Evolutionary conservation across 2,797 vertebrate species (phyloP).

Genomic region (Takifugu ocellatus): DNA sequence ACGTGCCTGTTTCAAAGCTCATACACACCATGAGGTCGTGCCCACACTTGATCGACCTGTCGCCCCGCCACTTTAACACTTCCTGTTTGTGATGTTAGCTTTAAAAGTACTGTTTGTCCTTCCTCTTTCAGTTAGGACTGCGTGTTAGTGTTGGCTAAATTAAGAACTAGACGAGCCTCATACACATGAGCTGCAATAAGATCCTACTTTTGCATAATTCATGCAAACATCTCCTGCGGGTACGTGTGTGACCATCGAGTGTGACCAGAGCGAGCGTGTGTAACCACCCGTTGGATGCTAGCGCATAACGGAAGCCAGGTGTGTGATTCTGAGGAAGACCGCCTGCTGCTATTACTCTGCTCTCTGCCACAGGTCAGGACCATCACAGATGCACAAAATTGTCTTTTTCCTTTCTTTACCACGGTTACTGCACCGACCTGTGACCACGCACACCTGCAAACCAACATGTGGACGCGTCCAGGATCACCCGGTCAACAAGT

Average conservation of each 20-base stretch:
- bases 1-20: neutral
- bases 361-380: constrained; percentile 50
- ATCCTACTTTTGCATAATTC: too few species aligned
- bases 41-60: too few species aligned
- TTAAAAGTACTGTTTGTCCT: neutral
- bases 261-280: constrained; percentile 15
- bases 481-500: constrained; percentile 4
- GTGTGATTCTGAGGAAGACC: constrained; percentile 51
- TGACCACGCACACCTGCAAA: constrained; percentile 37
- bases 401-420: constrained; percentile 56
- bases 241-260: constrained; percentile 2
- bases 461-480: neutral
- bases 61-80: constrained; percentile 10
- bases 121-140: constrained; percentile 4
- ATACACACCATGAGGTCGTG: neutral
- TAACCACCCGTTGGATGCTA: constrained; percentile 41
- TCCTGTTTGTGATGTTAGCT: neutral
- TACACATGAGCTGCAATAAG: too few species aligned
- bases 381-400: constrained; percentile 20
- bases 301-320: constrained; percentile 60
- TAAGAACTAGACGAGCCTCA: constrained; percentile 30
- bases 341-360: constrained; percentile 49
- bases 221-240: neutral
- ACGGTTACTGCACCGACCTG: constrained; percentile 38
- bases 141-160: constrained; percentile 42